Base-by-base conservation (phyloP, 2,113 vertebrate species). In the Pholis gunnellus region DNA sequence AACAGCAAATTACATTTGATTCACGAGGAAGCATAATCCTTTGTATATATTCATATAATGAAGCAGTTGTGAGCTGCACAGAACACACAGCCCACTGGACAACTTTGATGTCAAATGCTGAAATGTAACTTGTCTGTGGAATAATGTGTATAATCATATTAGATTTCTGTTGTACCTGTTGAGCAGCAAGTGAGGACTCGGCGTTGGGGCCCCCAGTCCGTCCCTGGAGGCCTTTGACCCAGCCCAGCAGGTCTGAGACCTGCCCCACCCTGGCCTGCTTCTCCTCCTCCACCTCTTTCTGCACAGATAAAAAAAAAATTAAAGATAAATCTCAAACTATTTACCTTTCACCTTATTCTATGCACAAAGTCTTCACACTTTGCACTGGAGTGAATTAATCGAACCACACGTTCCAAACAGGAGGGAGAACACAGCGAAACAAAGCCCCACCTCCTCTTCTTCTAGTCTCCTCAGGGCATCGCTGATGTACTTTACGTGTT, bases 281-380 rank as follows among this genome's bases (percentile, higher is more conserved):
- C 78, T 99, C 98, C 83, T 99, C 98, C 95, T 99, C 98, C 74
- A 99, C 96, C 34, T 97, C 96, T 97, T 99, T 99, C 98, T 99
- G 92, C 77, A 89, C 9, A 70, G 20, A 63, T 3, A 8, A 20
- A 9, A 8, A 64, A 15, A 18, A 0, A 2, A 6, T 57, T 54
- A 1, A 46, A 50, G 15, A 52, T 29, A 46, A 22, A 36, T 18
- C 8, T 29, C 0, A 31, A 72, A 38, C 5, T 20, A 42, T 14
- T 22, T 48, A 38, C 34, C 34, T 34, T 34, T 1, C 34, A 38
- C 34, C 34, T 34, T 34, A 34, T 34, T 2, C 29, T 20, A 44
- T 9, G 22, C 17, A 60, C 3, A 48, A 34, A 48, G 15, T 20
- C 3, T 29, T 34, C 4, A 10, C 22, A 27, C 8, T 18, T 9